Evolutionary conservation across 1,140 invertebrate genomes (phyloP), one percentile per base, ranked within the genome.

Genomic region (Saccostrea echinata): DNA sequence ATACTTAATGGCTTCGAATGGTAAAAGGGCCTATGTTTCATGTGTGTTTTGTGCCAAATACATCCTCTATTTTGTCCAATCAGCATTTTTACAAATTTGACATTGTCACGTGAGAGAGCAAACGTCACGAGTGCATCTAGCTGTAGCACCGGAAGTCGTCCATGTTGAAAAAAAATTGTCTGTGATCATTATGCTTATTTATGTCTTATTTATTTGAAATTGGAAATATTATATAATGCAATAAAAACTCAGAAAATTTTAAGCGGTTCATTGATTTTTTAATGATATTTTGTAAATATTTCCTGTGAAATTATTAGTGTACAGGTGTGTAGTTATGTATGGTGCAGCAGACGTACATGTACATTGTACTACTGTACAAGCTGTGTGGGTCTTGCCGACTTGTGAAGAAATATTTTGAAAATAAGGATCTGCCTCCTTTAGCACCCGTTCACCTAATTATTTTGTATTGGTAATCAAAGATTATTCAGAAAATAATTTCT

Each of bases 121-220:
- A 12, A 76, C 11, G 30, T 76, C 68, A 76, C 68, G 68, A 76
- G 68, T 27, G 68, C 68, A 76, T 64, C 11, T 76, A 76, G 68
- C 24, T 76, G 68, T 18, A 76, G 30, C 68, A 76, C 68, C 27
- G 13, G 68, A 76, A 76, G 30, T 76, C 68, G 68, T 76, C 68
- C 68, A 76, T 76, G 4, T 43, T 61, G 12, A 76, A 33, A 76
- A 76, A 11, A 33, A 30, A 12, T 35, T 76, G 68, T 76, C 68
- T 76, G 68, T 76, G 68, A 76, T 76, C 68, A 76, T 76, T 30
- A 21, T 61, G 68, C 68, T 76, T 76, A 76, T 76, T 76, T 76
- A 76, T 76, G 68, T 76, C 68, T 76, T 76, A 76, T 76, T 76
- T 76, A 76, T 76, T 76, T 76, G 68, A 76, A 33, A 76, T 64